Evolutionary conservation across 2,797 vertebrate genomes (phyloP), one percentile per base, ranked within the genome.

Genomic region (Fistularia tabacaria): DNA sequence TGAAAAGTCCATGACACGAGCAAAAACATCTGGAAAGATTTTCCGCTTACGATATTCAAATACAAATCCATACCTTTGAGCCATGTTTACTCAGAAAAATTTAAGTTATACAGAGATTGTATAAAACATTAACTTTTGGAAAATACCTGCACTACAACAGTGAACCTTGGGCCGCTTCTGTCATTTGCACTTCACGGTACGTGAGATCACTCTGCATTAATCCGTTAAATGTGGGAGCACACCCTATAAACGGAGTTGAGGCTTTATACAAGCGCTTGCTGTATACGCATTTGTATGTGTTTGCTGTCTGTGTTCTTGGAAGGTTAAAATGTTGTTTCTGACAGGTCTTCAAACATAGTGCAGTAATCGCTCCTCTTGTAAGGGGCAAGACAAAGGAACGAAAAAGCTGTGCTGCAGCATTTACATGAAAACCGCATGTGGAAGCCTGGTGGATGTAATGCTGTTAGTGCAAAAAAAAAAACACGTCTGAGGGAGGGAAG

Each of bases 401-500:
- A 62, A 65, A 77, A 82, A 74, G 51, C 74, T 78, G 76, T 83
- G 75, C 80, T 66, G 70, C 81, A 80, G 82, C 78, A 71, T 72
- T 76, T 74, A 78, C 79, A 69, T 71, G 72, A 80, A 80, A 80
- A 73, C 63, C 71, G 74, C 50, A 61, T 64, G 73, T 72, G 75
- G 71, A 51, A 73, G 66, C 58, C 77, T 79, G 45, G 46, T 75
- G 69, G 66, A 80, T 76, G 66, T 74, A 79, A 64, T 77, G 75
- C 74, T 64, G 82, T 62, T 76, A 71, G 58, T 60, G 63, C 72
- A 80, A 66, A 70, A 25, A 66, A 70, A 54, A 71, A 74, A 73
- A 48, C 74, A 77, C 66, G 60, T 62, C 67, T 47, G 67, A 56
- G 65, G 54, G 57, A 44, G 61, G 37, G 58, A 58, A 41, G 7